Percentiles rank a stretch among this genome's conserved stretches.
phyloP scores from a whole-genome alignment of 2,888 invertebrate species.

The Scrobipalpa atriplicella region DNA sequence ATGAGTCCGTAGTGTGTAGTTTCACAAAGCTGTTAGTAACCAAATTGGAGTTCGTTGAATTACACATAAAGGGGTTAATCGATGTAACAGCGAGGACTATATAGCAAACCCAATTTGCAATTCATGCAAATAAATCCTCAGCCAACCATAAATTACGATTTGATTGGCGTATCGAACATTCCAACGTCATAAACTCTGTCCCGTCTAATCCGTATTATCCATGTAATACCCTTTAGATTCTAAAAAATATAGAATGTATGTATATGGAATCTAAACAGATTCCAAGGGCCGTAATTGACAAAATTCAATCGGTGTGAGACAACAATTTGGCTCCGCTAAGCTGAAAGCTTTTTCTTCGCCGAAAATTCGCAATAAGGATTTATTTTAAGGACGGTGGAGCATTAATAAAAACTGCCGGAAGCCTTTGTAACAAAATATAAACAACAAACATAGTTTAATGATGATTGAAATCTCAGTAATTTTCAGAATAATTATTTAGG shows the following conservation, averaged over 20 bases:
- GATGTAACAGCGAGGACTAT: slow-evolving; percentile 15
- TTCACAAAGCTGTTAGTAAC: slow-evolving; percentile 6
- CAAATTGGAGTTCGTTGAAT: slow-evolving; percentile 12
- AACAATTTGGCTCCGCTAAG: neutral
- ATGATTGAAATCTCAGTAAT: too few relatives aligned
- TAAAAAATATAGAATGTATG: slow-evolving; percentile 27
- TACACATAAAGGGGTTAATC: slow-evolving; percentile 9
- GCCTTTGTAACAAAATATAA: neutral
- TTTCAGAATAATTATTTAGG: too few relatives aligned
- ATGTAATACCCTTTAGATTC: slow-evolving; percentile 8
- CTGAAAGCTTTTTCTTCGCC: neutral
- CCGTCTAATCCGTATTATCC: slow-evolving; percentile 26
- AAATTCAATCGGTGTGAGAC: slow-evolving; percentile 33
- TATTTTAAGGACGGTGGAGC: neutral
- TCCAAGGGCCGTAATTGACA: slow-evolving; percentile 27
- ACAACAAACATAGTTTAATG: too few relatives aligned
- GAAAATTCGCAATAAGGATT: neutral
- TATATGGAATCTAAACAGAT: neutral
- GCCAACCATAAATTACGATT: slow-evolving; percentile 28
- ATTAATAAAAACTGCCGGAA: neutral
- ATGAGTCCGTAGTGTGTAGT: neutral
- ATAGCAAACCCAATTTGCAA: slow-evolving; percentile 25
- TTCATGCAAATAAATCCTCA: slow-evolving; percentile 27
- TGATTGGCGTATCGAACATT: slow-evolving; percentile 30
- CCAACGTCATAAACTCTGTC: slow-evolving; percentile 26